Conservation (phyloP, 2,888 invertebrate genomes). For the Pseudeuparius sepicola region DNA sequence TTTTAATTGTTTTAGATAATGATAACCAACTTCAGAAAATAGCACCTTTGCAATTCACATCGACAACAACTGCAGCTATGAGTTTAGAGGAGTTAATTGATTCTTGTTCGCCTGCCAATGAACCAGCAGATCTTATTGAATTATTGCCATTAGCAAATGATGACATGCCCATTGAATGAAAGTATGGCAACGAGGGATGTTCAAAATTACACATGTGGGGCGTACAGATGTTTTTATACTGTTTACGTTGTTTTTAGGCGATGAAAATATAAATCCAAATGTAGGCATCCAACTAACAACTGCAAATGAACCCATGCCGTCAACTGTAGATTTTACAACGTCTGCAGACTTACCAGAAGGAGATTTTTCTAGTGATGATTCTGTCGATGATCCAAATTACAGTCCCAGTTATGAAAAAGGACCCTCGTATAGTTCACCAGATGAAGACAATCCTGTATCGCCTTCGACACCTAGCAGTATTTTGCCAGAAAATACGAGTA, state of each 20-base stretch:
- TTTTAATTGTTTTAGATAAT: too few relatives aligned
- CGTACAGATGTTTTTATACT: too few relatives aligned
- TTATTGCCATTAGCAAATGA: too few relatives aligned
- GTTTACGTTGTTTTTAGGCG: too few relatives aligned
- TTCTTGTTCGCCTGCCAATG: neutral
- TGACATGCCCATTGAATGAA: slow-evolving; percentile 1
- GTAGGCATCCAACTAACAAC: slow-evolving; percentile 1
- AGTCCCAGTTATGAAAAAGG: slow-evolving; percentile 2
- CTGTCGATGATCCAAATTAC: slow-evolving; percentile 5
- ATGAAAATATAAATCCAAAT: slow-evolving; percentile 4
- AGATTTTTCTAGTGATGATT: slow-evolving; percentile 8
- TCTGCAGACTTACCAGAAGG: neutral
- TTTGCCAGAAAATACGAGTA: slow-evolving; percentile 4
- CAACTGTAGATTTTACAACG: neutral
- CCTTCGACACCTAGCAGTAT: slow-evolving; percentile 1
- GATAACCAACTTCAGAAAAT: neutral
- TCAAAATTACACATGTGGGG: neutral
- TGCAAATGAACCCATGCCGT: slow-evolving; percentile 5
- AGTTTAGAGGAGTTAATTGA: slow-evolving; percentile 3
- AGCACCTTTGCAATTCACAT: slow-evolving; percentile 5
- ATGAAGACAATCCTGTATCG: slow-evolving; percentile 1
- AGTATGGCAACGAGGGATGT: slow-evolving; percentile 3
- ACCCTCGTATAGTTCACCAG: neutral
- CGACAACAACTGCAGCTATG: slow-evolving; percentile 4
- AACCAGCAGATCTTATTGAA: neutral